Conservation (phyloP, 2,797 vertebrate species). For the Muscicapa striata region DNA sequence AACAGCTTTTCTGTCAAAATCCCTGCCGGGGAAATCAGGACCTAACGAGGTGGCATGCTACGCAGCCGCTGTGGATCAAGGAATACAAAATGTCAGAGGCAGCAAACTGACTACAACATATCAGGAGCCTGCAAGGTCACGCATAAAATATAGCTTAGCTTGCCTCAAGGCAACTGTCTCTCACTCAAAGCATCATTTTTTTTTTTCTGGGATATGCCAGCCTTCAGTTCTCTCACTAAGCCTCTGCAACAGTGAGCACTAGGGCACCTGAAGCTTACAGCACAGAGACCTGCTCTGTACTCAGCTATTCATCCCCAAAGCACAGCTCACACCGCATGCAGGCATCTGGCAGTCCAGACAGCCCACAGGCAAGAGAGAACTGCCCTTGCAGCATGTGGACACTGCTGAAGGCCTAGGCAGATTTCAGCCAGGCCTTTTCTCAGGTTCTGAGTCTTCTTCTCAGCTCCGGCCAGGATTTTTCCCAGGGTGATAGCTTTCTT, state of each 20-base stretch:
- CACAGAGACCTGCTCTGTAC: not conserved
- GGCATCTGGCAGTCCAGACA: not conserved
- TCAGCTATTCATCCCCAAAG: not conserved
- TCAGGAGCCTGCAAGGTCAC: not conserved
- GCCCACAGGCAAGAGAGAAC: not conserved
- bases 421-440: no score
- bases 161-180: not conserved
- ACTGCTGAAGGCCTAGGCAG: no score
- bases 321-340: not conserved
- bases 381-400: not conserved
- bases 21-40: not conserved
- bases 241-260: not conserved
- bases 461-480: no score
- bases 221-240: not conserved
- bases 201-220: not conserved
- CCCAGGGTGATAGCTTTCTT: no score
- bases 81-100: not conserved
- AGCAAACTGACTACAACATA: not conserved
- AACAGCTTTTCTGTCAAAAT: not conserved
- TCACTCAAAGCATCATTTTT: not conserved
- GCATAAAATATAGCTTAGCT: not conserved
- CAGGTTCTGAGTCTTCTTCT: no score
- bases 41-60: not conserved
- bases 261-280: not conserved
- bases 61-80: not conserved